phyloP scores from a whole-genome alignment of 2,113 vertebrate species.

The Lophochroa leadbeateri region DNA sequence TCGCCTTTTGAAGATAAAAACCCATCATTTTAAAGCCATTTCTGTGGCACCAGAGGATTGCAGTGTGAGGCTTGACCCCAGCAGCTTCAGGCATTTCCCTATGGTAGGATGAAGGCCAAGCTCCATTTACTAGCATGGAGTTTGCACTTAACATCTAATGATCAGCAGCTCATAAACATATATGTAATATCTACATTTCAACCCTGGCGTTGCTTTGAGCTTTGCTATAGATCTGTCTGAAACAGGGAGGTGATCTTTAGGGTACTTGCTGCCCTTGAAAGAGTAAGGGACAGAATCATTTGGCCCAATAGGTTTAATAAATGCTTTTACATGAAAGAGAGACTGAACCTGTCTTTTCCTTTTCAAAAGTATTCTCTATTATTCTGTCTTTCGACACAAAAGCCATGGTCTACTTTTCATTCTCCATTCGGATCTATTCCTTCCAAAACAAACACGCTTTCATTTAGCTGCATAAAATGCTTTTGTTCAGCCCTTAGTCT shows the following conservation, averaged over 20 bases:
- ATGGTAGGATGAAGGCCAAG: neutral
- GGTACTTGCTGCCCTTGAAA: neutral
- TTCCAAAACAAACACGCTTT: neutral
- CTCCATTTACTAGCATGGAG: neutral
- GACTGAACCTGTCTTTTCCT: neutral
- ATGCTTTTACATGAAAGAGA: neutral
- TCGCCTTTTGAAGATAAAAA: neutral
- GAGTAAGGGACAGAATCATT: neutral
- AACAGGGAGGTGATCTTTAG: neutral
- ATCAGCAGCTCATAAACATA: neutral
- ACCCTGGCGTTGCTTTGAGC: neutral
- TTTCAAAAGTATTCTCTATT: neutral
- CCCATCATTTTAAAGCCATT: neutral
- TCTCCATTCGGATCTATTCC: neutral
- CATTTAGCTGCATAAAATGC: neutral
- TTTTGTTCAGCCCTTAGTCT: neutral
- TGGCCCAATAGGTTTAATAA: neutral
- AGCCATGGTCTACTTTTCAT: neutral
- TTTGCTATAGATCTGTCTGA: neutral
- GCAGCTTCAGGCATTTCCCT: neutral
- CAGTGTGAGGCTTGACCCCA: neutral
- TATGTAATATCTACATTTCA: neutral
- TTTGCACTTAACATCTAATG: neutral
- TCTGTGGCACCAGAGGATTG: neutral
- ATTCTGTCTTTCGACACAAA: neutral